Evolutionary conservation across 2,113 vertebrate genomes (phyloP).

Genomic region (Pelecanus crispus): DNA sequence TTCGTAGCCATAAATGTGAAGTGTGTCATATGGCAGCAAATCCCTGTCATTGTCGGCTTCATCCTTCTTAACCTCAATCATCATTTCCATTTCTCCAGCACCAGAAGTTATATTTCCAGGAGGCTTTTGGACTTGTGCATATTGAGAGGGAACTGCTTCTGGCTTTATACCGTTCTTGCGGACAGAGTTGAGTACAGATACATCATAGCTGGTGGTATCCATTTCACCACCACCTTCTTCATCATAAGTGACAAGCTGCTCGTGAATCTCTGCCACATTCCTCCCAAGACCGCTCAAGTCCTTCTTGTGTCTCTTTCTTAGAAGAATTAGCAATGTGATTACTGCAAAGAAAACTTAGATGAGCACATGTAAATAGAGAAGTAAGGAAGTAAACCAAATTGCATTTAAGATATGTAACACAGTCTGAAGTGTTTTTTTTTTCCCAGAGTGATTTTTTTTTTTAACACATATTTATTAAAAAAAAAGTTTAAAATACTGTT

Average conservation of each 20-base stretch:
- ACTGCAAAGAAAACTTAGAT: slow-evolving; percentile 67
- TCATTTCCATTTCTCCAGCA: slow-evolving; percentile 88
- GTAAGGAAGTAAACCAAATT: neutral
- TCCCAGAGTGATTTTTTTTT: neutral
- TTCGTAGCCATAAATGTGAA: slow-evolving; percentile 95
- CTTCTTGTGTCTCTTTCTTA: slow-evolving; percentile 85
- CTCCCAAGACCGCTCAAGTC: slow-evolving; percentile 77
- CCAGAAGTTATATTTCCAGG: slow-evolving; percentile 19
- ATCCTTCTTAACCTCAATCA: slow-evolving; percentile 94
- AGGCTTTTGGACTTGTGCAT: slow-evolving; percentile 81
- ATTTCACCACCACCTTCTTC: slow-evolving; percentile 98
- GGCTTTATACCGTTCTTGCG: slow-evolving; percentile 69
- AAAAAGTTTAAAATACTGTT: neutral
- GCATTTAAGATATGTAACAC: neutral
- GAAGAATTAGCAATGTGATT: slow-evolving; percentile 81
- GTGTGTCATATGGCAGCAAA: slow-evolving; percentile 88
- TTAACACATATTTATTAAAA: neutral
- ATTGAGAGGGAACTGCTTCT: slow-evolving; percentile 48
- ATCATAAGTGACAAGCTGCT: slow-evolving; percentile 94
- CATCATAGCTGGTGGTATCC: slow-evolving; percentile 96
- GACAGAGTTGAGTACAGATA: slow-evolving; percentile 89
- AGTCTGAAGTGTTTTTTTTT: neutral
- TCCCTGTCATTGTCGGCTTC: slow-evolving; percentile 91
- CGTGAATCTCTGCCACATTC: slow-evolving; percentile 86
- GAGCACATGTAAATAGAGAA: neutral